Conservation (phyloP, 2,113 vertebrate species). For the Anser brachyrhynchus region DNA sequence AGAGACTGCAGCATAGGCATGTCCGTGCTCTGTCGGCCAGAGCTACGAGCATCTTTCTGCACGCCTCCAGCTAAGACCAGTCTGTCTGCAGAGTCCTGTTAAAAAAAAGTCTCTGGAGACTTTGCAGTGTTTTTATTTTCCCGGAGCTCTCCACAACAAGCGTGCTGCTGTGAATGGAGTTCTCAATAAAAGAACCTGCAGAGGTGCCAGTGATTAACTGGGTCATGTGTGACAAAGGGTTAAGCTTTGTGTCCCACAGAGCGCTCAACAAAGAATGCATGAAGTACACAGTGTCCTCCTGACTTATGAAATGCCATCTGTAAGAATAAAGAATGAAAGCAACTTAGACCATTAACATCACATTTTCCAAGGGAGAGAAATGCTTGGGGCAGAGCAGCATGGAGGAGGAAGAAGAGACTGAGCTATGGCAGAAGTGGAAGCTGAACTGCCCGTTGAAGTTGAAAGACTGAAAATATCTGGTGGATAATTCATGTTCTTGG, state of each 20-base stretch:
- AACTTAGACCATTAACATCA: not conserved
- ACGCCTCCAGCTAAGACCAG: not conserved
- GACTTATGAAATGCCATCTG: not conserved
- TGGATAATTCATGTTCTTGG: not conserved
- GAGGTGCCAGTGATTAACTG: not conserved
- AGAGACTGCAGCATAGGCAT: not conserved
- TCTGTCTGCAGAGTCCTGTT: not conserved
- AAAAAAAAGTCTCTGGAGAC: not conserved
- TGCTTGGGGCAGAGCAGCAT: not conserved
- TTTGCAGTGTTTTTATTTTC: not conserved
- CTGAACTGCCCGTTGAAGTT: not conserved
- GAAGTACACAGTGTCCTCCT: not conserved
- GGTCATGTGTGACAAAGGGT: not conserved
- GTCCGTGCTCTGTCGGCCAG: not conserved
- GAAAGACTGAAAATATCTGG: not conserved
- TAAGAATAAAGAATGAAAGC: not conserved
- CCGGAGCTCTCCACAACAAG: not conserved
- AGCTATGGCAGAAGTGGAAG: not conserved
- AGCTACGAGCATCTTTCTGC: not conserved
- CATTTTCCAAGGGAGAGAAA: not conserved
- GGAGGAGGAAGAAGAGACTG: not conserved
- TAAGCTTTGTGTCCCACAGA: not conserved
- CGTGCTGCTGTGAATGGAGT: not conserved
- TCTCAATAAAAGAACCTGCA: not conserved
- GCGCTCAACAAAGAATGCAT: not conserved